Evolutionary conservation across 2,888 invertebrate species (phyloP).

Genomic region (Embidobia sp.): DNA sequence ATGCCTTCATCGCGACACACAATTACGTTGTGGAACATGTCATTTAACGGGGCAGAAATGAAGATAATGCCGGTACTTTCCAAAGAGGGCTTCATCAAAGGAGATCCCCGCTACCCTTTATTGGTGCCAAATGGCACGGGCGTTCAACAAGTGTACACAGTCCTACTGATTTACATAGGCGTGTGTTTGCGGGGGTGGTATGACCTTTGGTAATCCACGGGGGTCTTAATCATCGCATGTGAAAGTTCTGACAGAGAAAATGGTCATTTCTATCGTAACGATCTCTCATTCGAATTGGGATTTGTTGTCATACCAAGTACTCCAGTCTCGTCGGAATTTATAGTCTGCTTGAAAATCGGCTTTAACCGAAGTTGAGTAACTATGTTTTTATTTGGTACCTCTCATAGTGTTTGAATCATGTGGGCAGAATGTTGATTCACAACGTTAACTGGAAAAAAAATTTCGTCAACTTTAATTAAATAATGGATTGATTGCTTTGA

Average conservation of each 20-base stretch:
- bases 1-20: too few species aligned
- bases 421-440: too few species aligned
- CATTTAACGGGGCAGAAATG: too few species aligned
- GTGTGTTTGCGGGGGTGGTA: constrained; percentile 18
- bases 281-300: constrained; percentile 1
- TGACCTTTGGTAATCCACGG: constrained; percentile 25
- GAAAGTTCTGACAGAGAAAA: constrained; percentile 31
- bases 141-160: constrained; percentile 55
- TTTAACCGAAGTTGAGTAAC: too few species aligned
- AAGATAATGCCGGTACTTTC: constrained; percentile 18
- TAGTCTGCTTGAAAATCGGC: too few species aligned
- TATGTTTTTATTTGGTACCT: too few species aligned
- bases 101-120: constrained; percentile 27
- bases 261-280: not conserved
- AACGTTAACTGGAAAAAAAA: too few species aligned
- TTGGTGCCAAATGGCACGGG: constrained; percentile 32
- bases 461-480: too few species aligned
- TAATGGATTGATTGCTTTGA: too few species aligned
- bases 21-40: too few species aligned
- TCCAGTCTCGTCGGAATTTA: not conserved
- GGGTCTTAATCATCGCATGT: constrained; percentile 8
- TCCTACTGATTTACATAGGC: constrained; percentile 38
- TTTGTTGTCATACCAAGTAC: not conserved
- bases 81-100: constrained; percentile 27
- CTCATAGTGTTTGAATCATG: too few species aligned